Conservation (phyloP, 1,140 invertebrate genomes). For the Mercenaria mercenaria region DNA sequence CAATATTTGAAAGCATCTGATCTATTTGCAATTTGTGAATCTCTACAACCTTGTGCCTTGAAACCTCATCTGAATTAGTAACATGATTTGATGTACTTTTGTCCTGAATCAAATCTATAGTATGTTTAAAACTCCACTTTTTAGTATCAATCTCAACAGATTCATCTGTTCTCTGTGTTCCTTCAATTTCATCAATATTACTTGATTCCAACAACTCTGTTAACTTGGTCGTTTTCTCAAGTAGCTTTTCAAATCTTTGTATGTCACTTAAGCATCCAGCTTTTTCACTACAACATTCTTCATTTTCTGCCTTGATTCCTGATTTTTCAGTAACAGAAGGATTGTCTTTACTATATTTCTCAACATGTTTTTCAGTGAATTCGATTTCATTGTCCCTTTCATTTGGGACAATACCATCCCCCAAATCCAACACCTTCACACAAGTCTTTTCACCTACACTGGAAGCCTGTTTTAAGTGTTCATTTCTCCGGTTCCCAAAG, state of each 20-base stretch:
- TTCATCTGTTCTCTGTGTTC: background rate
- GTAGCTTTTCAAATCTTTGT: constrained; percentile 6
- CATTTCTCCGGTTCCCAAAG: background rate
- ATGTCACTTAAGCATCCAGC: background rate
- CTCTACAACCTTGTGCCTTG: no score
- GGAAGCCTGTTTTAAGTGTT: no score
- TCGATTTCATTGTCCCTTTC: background rate
- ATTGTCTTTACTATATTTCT: background rate
- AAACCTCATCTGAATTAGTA: no score
- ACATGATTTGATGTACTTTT: no score
- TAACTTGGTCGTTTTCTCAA: background rate
- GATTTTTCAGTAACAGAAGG: background rate
- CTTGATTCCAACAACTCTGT: background rate
- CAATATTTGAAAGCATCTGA: background rate
- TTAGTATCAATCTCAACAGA: background rate
- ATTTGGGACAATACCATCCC: no score
- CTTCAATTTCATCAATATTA: background rate
- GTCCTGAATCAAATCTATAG: no score
- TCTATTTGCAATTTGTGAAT: background rate
- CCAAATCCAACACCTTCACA: no score
- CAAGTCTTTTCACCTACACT: no score
- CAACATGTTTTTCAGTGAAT: background rate
- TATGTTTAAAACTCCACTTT: no score
- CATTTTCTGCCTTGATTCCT: background rate
- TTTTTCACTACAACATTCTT: background rate